Evolutionary conservation across 1,140 invertebrate species (phyloP), one percentile per base, ranked within the genome.

Genomic region (Aphelinus certus): DNA sequence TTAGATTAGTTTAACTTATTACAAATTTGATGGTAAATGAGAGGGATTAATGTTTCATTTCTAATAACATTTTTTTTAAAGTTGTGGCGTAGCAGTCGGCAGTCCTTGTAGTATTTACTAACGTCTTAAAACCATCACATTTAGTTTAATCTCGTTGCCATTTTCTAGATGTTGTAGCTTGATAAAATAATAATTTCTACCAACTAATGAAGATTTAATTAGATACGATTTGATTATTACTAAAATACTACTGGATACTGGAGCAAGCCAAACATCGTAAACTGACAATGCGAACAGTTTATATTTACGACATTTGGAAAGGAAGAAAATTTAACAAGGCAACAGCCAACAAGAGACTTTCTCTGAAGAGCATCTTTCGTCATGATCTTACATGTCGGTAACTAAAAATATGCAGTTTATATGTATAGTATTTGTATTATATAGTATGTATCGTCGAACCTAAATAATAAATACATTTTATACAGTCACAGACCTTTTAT

Each of bases 391-490:
- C 69, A 71, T 51, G 75, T 86, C 80, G 77, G 84, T 83, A 87
- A 85, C 85, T 87, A 84, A 87, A 85, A 82, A 79, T 85, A 85
- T 68, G 71, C 79, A 81, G 79, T 84, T 81, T 84, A 78, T 82
- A 77, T 80, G 64, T 77, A 79, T 81, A 82, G 79, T 80, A 79
- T 78, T 81, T 82, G 82, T 83, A 82, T 87, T 85, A 85, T 82
- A 85, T 80, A 82, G 81, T 82, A 81, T 79, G 79, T 83, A 82
- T 85, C 84, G 83, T 87, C 83, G 81, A 88, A 88, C 83, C 85
- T 86, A 88, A 87, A 87, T 85, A 87, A 87, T 87, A 88, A 87
- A 87, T 88, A 87, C 85, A 87, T 86, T 88, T 87, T 87, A 86
- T 87, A 87, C 86, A 87, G 82, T 87, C 82, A 80, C 79, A 83